Evolutionary conservation across 2,888 invertebrate genomes (phyloP).

Genomic region (Trisateles emortualis): DNA sequence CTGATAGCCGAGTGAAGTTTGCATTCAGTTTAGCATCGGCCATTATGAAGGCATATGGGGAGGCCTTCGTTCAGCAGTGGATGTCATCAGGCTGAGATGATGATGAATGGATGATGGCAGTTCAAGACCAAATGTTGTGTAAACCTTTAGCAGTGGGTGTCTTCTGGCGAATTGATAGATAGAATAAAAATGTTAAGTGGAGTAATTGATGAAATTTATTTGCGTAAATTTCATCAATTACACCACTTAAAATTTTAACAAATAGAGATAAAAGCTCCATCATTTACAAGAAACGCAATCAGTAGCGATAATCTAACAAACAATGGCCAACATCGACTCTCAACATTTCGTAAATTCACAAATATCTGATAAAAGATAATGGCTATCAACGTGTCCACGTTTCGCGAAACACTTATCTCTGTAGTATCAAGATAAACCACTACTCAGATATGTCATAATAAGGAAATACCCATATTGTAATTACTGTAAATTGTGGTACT

Average conservation of each 20-base stretch:
- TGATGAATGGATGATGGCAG: no score
- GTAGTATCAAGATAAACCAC: constrained; percentile 36
- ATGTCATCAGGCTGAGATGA: no score
- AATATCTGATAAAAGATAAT: constrained; percentile 26
- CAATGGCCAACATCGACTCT: constrained; percentile 22
- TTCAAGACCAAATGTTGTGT: no score
- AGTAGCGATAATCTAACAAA: constrained; percentile 26
- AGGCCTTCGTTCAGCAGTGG: no score
- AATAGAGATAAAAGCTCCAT: constrained; percentile 15
- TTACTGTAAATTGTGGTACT: constrained; percentile 24
- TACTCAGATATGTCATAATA: constrained; percentile 14
- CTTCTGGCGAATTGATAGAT: no score
- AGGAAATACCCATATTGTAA: constrained; percentile 26
- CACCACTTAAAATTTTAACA: not conserved
- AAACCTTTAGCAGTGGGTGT: no score
- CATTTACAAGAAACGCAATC: constrained; percentile 19
- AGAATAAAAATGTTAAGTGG: no score
- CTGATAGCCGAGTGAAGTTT: no score
- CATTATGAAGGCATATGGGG: no score
- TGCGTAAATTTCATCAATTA: not conserved
- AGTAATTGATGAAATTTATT: no score
- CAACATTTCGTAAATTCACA: constrained; percentile 26
- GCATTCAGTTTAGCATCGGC: no score
- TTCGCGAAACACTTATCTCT: constrained; percentile 39
- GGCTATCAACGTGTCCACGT: constrained; percentile 32